Conservation (phyloP, 2,797 vertebrate species). For the Coranthus polyacanthus region DNA sequence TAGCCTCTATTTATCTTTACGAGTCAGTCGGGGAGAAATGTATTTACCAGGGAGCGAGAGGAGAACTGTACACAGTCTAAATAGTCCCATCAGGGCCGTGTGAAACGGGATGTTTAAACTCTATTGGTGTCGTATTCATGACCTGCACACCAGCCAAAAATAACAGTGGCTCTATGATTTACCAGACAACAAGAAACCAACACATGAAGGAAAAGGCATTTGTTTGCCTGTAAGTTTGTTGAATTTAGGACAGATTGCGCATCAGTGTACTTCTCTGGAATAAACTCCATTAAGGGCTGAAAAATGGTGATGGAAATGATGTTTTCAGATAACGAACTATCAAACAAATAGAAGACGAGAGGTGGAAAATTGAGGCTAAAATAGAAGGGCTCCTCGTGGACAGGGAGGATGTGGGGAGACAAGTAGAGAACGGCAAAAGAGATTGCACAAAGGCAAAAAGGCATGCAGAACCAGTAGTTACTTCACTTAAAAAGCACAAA, state of each 20-base stretch:
- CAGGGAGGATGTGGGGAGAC: conserved; percentile 42
- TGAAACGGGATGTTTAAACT: conserved; percentile 82
- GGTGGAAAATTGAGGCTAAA: conserved; percentile 47
- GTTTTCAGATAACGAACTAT: conserved; percentile 52
- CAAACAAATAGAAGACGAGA: conserved; percentile 60
- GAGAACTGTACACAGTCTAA: conserved; percentile 66
- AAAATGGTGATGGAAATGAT: conserved; percentile 40
- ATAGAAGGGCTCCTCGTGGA: conserved; percentile 45
- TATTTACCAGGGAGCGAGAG: conserved; percentile 69
- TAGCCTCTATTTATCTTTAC: conserved; percentile 72
- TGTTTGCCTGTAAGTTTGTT: conserved; percentile 64
- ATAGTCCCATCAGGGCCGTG: conserved; percentile 71
- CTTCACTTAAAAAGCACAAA: conserved; percentile 74
- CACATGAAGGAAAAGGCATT: conserved; percentile 24
- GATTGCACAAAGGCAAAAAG: conserved; percentile 63
- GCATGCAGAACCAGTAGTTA: conserved; percentile 81
- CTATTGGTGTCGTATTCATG: conserved; percentile 71
- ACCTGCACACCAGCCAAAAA: conserved; percentile 70
- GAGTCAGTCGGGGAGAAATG: conserved; percentile 62
- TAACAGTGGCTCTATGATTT: conserved; percentile 71
- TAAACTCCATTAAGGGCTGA: conserved; percentile 19
- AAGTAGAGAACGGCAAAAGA: conserved; percentile 23
- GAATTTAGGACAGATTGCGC: conserved; percentile 48
- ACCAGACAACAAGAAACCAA: conserved; percentile 64
- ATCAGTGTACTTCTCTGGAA: conserved; percentile 24